Evolutionary conservation across 2,888 invertebrate species (phyloP), one percentile per base, ranked within the genome.

Genomic region (Gortyna flavago): DNA sequence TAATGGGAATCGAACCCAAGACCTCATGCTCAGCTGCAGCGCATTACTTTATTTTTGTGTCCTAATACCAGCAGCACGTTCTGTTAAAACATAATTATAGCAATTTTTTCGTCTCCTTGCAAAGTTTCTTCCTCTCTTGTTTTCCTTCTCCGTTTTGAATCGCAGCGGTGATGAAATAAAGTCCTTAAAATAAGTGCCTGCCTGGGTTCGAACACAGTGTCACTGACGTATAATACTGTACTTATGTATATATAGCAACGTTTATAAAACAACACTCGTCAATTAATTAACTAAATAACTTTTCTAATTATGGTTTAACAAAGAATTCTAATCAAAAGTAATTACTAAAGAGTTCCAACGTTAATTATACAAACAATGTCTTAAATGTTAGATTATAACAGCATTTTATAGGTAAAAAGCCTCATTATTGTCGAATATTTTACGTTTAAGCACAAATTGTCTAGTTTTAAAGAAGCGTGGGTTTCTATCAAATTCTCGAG

Each of bases 381-480:
- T 41, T 51, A 41, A 69, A 35, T 65, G n/a, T 41, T 41, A 29
- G 25, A 69, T 62, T 25, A 32, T 67, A 32, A 54, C 32, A 59
- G 44, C 21, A 48, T 65, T 65, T 6, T 57, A 35, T 35, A 51
- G 21, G 21, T 25, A 57, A 21, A 71, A 64, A 38, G 16, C 32
- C 72, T 70, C 66, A 66, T 79, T 48, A 72, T 38, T 57, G 25
- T 44, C 16, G 67, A 41, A 48, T 51, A 65, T 1, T 48, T 72
- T 54, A 61, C 62, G 69, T 85, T 74, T 38, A 38, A 74, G 25
- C 62, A 44, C 44, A 69, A 80, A 68, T 73, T 76, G 41, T 76
- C 54, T 71, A 61, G n/a, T 72, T 59, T 3, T 72, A 38, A 57
- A 65, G 38, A 5, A 44, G 44, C 72, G 69, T 38, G 51, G 61